Conservation (phyloP, 2,113 vertebrate genomes). For the Meles meles region DNA sequence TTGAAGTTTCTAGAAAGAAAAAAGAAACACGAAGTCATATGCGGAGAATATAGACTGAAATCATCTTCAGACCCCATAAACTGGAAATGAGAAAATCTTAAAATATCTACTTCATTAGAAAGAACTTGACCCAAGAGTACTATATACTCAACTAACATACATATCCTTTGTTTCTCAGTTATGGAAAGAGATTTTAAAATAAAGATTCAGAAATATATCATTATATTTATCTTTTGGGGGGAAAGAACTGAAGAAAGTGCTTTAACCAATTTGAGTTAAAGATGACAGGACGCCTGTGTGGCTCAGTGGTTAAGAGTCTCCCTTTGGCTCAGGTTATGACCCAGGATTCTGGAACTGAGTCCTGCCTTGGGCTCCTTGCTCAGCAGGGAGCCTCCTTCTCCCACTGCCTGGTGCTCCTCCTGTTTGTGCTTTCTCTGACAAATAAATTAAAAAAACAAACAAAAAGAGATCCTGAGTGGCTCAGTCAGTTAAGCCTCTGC, state of each 20-base stretch:
- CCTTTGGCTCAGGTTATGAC: not conserved
- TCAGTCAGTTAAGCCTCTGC: not conserved
- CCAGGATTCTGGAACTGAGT: not conserved
- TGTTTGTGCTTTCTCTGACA: no score
- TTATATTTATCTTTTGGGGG: not conserved
- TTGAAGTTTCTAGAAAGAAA: not conserved
- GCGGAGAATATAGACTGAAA: not conserved
- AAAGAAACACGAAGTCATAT: not conserved
- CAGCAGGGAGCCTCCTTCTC: not conserved
- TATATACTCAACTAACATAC: not conserved
- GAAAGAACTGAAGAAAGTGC: not conserved
- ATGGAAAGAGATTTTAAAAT: not conserved
- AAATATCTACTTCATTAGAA: not conserved
- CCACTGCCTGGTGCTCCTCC: no score
- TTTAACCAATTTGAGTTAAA: not conserved
- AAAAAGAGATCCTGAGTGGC: no score
- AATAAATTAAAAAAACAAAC: no score
- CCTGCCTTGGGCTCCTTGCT: not conserved
- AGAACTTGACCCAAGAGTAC: not conserved
- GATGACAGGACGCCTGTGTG: not conserved
- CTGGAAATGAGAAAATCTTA: not conserved
- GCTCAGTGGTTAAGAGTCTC: not conserved
- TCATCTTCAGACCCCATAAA: not conserved
- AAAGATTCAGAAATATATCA: not conserved
- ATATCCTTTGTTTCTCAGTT: not conserved